These are phyloP conservation scores for Antitype chi DNA, from an alignment of 2,888 invertebrate genomes.

Conservation along the genomic window DNA sequence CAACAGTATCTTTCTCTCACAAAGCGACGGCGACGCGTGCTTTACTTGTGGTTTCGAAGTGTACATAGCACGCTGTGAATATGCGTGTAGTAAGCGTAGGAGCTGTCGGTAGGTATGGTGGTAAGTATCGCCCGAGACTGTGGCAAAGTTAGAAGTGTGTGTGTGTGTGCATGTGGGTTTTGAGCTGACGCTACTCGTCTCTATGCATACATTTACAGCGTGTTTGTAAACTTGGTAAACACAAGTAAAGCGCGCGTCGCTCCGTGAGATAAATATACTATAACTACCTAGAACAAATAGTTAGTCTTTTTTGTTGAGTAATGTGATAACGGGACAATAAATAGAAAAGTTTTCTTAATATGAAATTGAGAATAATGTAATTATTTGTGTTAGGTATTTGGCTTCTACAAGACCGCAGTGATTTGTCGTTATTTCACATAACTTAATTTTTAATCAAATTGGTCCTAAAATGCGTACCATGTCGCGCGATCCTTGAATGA, in stretches of 20 bases:
- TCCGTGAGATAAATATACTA: background rate
- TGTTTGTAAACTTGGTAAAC: background rate
- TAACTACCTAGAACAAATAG: background rate
- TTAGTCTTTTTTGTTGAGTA: background rate
- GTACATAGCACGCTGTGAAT: background rate
- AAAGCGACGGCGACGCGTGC: background rate
- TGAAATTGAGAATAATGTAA: background rate
- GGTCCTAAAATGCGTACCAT: slow-evolving; percentile 27
- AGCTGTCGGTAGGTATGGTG: too few species aligned
- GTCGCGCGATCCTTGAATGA: slow-evolving; percentile 58
- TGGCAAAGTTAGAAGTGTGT: background rate
- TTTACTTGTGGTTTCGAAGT: background rate
- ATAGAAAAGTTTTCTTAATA: background rate
- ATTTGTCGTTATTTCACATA: background rate
- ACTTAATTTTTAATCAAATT: background rate
- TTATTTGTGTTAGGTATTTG: background rate
- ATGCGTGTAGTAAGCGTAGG: too few species aligned
- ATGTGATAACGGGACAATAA: background rate
- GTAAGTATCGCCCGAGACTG: too few species aligned
- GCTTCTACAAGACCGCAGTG: background rate
- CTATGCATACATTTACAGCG: background rate
- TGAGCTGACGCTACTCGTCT: background rate
- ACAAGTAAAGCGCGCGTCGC: background rate
- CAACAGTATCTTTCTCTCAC: background rate
- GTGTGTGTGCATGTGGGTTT: background rate